Evolutionary conservation across 2,113 vertebrate species (phyloP), one percentile per base, ranked within the genome.

Genomic region (Anhinga rufa): DNA sequence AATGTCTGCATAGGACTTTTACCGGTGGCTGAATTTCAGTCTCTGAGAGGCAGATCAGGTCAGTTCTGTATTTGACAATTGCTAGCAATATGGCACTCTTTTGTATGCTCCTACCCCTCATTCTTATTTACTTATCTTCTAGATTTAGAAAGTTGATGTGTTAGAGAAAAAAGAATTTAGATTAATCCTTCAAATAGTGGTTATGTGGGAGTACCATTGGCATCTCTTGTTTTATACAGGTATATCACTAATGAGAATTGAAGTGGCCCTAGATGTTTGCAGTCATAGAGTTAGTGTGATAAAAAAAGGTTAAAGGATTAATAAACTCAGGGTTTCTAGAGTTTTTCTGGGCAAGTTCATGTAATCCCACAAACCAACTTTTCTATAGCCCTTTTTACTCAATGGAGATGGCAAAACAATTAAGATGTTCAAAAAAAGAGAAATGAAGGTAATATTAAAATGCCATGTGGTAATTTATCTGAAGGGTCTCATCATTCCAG

Each of bases 401-500:
- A 76, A 28, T 51, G 52, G n/a, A 93, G 70, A 76, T 82, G 65
- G 79, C 34, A 87, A 86, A 94, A 86, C 52, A 79, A 96, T 89
- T 86, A 85, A 86, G n/a, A 90, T 75, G 61, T 91, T 84, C 46
- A 86, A 90, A 75, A 94, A 97, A 90, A 96, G 61, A 97, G 82
- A 95, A 97, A 97, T 93, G 40, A 96, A 94, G 86, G 68, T 92
- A 49, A 97, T 97, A 95, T 97, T 88, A 95, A 90, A 95, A 90
- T 91, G 78, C 90, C 81, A 72, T 77, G 62, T 64, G 25, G 38
- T 94, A 94, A 92, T 89, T 87, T 95, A 81, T 90, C 38, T 97
- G 75, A 94, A 96, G 82, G 71, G 58, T 88, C 87, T 96, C 40
- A 80, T 96, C 17, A 88, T 97, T 97, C 82, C 68, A 72, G 71